Percentiles rank a stretch among this genome's conserved stretches.
Conservation (phyloP, 2,888 invertebrate genomes). For the Leptopterna dolabrata region DNA sequence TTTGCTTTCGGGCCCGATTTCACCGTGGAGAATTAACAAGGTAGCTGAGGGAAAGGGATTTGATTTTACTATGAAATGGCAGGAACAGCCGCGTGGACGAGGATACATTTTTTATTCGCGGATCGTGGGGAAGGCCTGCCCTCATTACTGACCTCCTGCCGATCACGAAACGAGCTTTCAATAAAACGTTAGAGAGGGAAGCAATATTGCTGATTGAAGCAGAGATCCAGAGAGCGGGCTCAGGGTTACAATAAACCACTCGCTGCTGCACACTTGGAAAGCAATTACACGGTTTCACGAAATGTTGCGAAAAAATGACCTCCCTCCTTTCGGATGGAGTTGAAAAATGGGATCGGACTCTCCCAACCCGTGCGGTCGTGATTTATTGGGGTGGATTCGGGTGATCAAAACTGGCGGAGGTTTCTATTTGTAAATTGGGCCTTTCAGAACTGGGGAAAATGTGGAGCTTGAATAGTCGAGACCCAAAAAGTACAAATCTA, state of each 20-base stretch:
- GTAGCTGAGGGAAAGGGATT: background rate
- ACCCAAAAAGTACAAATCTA: too few species aligned
- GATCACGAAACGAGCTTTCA: slow-evolving; percentile 43
- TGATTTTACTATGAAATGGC: slow-evolving; percentile 1
- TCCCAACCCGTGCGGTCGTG: background rate
- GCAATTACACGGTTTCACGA: slow-evolving; percentile 43
- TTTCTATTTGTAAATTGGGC: background rate
- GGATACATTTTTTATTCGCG: slow-evolving; percentile 36
- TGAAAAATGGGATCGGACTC: background rate
- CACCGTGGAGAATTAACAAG: background rate
- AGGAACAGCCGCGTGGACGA: slow-evolving; percentile 13
- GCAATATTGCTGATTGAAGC: slow-evolving; percentile 53
- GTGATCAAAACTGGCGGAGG: background rate
- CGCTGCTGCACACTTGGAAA: slow-evolving; percentile 6
- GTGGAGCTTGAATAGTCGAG: too few species aligned
- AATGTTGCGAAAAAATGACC: slow-evolving; percentile 5
- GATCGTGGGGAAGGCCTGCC: slow-evolving; percentile 39
- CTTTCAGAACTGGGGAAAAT: too few species aligned
- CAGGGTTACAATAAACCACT: slow-evolving; percentile 38
- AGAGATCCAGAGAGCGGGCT: slow-evolving; percentile 15
- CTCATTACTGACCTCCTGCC: slow-evolving; percentile 51
- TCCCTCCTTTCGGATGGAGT: background rate
- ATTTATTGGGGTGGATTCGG: background rate
- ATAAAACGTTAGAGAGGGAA: slow-evolving; percentile 23
- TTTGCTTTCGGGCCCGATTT: background rate